phyloP scores from a whole-genome alignment of 2,113 vertebrate genomes.

The Neolamprologus fasciatus region DNA sequence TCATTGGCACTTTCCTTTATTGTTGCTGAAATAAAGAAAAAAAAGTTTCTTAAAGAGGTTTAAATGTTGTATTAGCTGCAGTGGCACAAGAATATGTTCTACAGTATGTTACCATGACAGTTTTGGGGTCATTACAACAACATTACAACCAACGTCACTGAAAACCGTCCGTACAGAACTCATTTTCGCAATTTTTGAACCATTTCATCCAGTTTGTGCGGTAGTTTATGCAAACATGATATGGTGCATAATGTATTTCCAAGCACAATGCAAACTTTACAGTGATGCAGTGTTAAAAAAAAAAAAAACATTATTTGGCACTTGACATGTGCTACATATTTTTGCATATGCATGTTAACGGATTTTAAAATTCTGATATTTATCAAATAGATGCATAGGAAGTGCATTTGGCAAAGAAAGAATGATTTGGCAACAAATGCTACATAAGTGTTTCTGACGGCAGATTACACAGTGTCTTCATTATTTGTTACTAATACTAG shows the following conservation, averaged over 20 bases:
- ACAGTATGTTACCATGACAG: neutral
- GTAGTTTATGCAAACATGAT: neutral
- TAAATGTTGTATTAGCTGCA: neutral
- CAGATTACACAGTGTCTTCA: neutral
- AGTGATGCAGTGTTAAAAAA: neutral
- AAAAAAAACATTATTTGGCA: neutral
- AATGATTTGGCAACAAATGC: slow-evolving; percentile 18
- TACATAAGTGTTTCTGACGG: neutral
- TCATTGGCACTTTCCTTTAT: slow-evolving; percentile 1
- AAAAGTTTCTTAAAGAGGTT: neutral
- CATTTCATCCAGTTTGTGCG: neutral
- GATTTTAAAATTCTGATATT: neutral
- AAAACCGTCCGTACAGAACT: neutral
- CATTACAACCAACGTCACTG: neutral
- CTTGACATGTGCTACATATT: neutral
- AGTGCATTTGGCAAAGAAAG: slow-evolving; percentile 4
- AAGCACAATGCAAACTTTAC: neutral
- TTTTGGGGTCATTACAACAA: neutral
- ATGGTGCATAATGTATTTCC: neutral
- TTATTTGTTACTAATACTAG: neutral
- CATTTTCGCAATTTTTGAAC: neutral
- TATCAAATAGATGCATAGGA: neutral
- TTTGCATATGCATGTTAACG: slow-evolving; percentile 8
- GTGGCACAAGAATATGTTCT: neutral
- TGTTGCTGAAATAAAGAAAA: neutral